Evolutionary conservation across 2,113 vertebrate species (phyloP).

Genomic region (Pagrus major): DNA sequence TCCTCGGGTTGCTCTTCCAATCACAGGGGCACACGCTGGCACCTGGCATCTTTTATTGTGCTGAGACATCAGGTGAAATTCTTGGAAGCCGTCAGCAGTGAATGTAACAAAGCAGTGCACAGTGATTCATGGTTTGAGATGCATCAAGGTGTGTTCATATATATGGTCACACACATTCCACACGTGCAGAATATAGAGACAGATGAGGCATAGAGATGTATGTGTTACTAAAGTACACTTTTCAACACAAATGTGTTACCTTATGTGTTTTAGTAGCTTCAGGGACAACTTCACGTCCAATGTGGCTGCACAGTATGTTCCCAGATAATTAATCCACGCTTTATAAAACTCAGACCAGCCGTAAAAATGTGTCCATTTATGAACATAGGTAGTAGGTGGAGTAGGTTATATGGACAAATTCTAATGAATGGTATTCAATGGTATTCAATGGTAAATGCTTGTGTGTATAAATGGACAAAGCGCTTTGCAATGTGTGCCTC

Average conservation of each 20-base stretch:
- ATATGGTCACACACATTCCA: neutral
- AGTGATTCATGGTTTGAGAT: neutral
- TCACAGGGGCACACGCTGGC: conserved; percentile 2
- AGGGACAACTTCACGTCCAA: neutral
- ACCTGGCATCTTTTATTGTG: neutral
- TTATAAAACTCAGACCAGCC: no score
- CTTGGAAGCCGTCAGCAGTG: neutral
- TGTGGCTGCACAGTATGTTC: no score
- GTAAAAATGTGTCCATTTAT: neutral
- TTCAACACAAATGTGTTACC: neutral
- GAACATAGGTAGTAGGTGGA: neutral
- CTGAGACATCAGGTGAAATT: neutral
- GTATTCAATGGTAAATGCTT: neutral
- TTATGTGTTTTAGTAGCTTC: neutral
- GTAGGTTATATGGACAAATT: neutral
- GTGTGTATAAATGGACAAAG: neutral
- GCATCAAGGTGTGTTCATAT: neutral
- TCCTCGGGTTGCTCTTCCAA: neutral
- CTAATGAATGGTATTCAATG: neutral
- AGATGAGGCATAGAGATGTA: neutral
- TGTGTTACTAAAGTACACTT: no score
- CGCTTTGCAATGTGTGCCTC: neutral
- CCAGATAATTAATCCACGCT: neutral
- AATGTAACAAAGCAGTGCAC: neutral
- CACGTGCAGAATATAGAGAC: neutral